Evolutionary conservation across 2,113 vertebrate genomes (phyloP), one percentile per base, ranked within the genome.

Genomic region (Bufo bufo): DNA sequence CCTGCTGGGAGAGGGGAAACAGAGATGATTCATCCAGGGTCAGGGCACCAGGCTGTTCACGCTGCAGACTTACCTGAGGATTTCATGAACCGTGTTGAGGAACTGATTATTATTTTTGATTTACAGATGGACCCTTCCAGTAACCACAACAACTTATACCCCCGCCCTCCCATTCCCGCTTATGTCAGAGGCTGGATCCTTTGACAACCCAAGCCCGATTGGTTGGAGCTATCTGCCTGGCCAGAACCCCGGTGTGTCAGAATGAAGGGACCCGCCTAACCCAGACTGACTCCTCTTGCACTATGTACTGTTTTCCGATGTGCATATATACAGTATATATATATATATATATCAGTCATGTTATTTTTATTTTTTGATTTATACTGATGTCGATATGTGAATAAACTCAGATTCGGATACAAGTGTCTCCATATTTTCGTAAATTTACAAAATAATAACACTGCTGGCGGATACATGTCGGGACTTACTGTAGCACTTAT

Each of bases 161-260:
- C 52, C 6, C 0, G 16, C 5, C 12, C 2, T 0, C 16, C 10
- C 1, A 85, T 23, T 47, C 6, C 10, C 16, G 23, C 69, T 43
- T 13, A 54, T 3, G 4, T 45, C 83, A 85, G 75, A 75, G 84
- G 84, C 84, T 85, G 84, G 84, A 9, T 85, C 71, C 84, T 85
- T 75, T 85, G 69, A 43, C 4, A 33, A 33, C n/a, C 11, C n/a
- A 69, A 72, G 45, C 33, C 63, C 23, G 45, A 12, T 66, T 56
- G 45, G 20, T 75, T 56, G 10, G 12, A 69, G 47, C 9, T 11
- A 54, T 19, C n/a, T n/a, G n/a, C n/a, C n/a, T n/a, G 23, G 4
- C 8, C 16, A 58, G 52, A 23, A 74, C 23, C 65, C 13, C 9
- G 33, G 3, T 14, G 65, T 10, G 82, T 49, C 20, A 43, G 6